These are phyloP conservation scores for Byasa hedistus DNA, from an alignment of 2,888 invertebrate species.

Conservation along the genomic window DNA sequence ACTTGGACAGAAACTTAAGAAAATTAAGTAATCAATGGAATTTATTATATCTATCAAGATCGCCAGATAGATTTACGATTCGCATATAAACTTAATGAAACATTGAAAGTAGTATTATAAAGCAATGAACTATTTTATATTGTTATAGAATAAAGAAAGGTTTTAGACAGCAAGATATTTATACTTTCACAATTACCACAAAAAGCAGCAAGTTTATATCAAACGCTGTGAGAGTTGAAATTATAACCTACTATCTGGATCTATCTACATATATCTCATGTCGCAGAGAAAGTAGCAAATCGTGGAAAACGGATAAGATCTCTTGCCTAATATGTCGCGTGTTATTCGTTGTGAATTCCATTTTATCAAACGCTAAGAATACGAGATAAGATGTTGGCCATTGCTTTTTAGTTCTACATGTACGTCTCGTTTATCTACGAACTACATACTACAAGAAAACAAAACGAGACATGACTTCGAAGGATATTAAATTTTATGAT, in stretches of 20 bases:
- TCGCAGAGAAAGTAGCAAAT: conserved; percentile 45
- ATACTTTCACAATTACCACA: conserved; percentile 3
- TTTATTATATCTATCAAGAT: not conserved
- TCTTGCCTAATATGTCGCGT: conserved; percentile 30
- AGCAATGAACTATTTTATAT: too few relatives aligned
- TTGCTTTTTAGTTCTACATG: not conserved
- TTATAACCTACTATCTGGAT: conserved; percentile 19
- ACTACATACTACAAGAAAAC: not conserved
- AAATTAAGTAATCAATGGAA: too few relatives aligned
- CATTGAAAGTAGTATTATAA: not conserved
- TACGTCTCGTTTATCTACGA: not conserved
- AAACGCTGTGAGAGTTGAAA: conserved; percentile 23
- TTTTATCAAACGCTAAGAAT: conserved; percentile 12
- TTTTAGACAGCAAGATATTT: not conserved
- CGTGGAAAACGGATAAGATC: conserved; percentile 43
- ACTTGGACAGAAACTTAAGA: too few relatives aligned
- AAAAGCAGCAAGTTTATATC: conserved; percentile 21
- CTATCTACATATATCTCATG: conserved; percentile 25
- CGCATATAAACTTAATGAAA: not conserved
- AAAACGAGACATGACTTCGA: not conserved
- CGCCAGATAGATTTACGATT: not conserved
- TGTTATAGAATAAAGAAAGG: not conserved
- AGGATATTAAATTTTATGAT: too few relatives aligned
- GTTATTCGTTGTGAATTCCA: conserved; percentile 12
- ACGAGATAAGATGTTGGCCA: conserved; percentile 1